Evolutionary conservation across 2,113 vertebrate species (phyloP).

Genomic region (Nibea albiflora): DNA sequence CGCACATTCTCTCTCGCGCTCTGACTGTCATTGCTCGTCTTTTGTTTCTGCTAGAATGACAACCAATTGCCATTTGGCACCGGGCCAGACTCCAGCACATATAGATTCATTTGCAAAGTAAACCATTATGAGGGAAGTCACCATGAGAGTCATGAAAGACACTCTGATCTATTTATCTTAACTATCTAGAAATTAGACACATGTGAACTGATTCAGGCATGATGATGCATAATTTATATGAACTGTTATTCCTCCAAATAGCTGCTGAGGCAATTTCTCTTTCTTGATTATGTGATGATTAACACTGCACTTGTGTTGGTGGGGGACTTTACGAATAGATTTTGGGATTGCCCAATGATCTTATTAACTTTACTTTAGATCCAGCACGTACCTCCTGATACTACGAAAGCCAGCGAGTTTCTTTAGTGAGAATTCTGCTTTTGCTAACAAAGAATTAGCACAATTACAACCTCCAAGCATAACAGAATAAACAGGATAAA

Average conservation of each 20-base stretch:
- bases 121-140: not conserved
- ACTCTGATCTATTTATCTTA: not conserved
- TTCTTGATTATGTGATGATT: too few relatives aligned
- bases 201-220: not conserved
- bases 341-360: too few relatives aligned
- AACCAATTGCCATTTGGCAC: slow-evolving; percentile 71
- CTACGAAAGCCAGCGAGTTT: too few relatives aligned
- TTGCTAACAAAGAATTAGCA: too few relatives aligned
- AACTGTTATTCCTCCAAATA: not conserved
- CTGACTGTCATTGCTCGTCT: slow-evolving; percentile 58
- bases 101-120: slow-evolving; percentile 18
- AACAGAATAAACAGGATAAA: too few relatives aligned
- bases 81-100: slow-evolving; percentile 49
- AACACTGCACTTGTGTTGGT: too few relatives aligned
- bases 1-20: not conserved
- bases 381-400: too few relatives aligned
- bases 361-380: too few relatives aligned
- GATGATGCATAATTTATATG: not conserved
- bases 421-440: too few relatives aligned
- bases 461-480: too few relatives aligned
- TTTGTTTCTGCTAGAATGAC: slow-evolving; percentile 75
- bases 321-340: too few relatives aligned
- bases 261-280: too few relatives aligned
- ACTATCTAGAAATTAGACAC: not conserved
- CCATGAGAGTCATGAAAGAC: not conserved